Conservation (phyloP, 2,888 invertebrate genomes). For the Morinoia aosen region DNA sequence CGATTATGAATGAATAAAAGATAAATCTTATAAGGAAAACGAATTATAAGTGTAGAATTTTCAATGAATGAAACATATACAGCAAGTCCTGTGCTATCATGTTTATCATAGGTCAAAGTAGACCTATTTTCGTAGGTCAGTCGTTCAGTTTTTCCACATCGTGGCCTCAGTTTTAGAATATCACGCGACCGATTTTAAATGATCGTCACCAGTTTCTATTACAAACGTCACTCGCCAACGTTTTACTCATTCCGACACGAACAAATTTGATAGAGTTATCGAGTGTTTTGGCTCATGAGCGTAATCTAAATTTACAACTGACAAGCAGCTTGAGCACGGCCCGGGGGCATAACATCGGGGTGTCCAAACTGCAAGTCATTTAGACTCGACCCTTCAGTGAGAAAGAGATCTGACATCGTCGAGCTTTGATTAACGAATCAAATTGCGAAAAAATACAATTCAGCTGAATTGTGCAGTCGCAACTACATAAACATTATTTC, state of each 20-base stretch:
- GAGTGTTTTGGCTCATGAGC: background rate
- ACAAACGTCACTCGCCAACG: background rate
- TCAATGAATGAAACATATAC: background rate
- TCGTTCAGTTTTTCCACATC: background rate
- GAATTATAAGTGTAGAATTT: background rate
- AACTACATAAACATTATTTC: too few relatives aligned
- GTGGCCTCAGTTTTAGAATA: background rate
- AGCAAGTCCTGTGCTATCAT: background rate
- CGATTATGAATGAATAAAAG: background rate
- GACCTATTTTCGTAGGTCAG: background rate
- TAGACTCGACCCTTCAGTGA: background rate
- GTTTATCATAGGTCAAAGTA: background rate
- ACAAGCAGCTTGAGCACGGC: background rate
- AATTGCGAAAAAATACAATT: background rate
- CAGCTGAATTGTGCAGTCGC: background rate
- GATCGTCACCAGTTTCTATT: background rate
- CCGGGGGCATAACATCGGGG: background rate
- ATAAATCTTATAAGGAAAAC: background rate
- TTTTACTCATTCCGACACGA: background rate
- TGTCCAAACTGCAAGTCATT: background rate
- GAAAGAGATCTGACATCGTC: background rate
- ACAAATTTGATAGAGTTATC: background rate
- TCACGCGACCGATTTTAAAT: background rate
- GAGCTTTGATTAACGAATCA: background rate
- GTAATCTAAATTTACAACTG: background rate